Conservation (phyloP, 2,797 vertebrate genomes). For the Chromobotia macracanthus region DNA sequence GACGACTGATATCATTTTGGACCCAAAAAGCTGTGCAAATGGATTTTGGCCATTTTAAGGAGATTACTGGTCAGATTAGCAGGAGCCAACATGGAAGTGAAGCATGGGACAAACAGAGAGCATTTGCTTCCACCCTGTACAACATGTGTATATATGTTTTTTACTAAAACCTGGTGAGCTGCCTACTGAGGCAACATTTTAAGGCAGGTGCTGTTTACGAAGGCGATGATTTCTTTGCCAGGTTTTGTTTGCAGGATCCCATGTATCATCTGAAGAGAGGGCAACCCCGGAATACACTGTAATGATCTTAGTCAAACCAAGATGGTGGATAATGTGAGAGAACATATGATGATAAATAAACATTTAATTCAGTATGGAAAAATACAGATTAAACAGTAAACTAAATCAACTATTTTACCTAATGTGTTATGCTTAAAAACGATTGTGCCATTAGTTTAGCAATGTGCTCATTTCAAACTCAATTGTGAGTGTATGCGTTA, state of each 20-base stretch:
- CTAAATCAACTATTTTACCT: neutral
- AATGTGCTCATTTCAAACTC: too few species aligned
- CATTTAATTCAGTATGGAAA: too few species aligned
- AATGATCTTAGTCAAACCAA: neutral
- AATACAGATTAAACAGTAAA: neutral
- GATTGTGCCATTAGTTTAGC: too few species aligned
- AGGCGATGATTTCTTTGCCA: too few species aligned
- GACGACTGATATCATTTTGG: constrained; percentile 54
- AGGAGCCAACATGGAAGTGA: constrained; percentile 57
- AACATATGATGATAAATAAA: too few species aligned
- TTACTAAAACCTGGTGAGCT: neutral
- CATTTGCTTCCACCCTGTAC: constrained; percentile 12
- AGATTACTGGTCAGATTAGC: constrained; percentile 75
- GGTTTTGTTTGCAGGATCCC: neutral
- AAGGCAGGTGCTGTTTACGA: too few species aligned
- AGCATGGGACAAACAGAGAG: constrained; percentile 61
- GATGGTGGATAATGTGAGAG: neutral
- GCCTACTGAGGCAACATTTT: neutral
- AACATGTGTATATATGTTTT: neutral
- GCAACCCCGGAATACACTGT: neutral
- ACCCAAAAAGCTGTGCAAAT: constrained; percentile 60
- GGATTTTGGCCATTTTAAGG: constrained; percentile 73
- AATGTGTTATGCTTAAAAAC: too few species aligned
- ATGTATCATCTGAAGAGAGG: neutral
- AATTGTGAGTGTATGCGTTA: neutral